phyloP scores from a whole-genome alignment of 2,113 vertebrate species.

The Trogon melanurus region DNA sequence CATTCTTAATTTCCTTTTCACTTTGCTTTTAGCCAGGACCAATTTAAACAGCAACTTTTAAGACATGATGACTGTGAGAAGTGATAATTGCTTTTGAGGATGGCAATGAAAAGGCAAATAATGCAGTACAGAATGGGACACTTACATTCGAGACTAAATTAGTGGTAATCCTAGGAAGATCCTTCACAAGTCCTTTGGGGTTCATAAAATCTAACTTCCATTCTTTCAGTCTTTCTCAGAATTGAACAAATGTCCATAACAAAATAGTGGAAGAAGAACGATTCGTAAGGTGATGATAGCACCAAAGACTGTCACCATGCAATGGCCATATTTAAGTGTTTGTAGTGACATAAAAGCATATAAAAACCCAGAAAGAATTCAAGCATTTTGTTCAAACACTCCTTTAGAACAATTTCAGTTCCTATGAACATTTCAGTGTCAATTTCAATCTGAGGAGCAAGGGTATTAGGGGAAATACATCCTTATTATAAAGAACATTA shows the following conservation, averaged over 20 bases:
- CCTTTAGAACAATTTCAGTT: neutral
- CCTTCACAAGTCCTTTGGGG: neutral
- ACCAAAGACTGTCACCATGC: neutral
- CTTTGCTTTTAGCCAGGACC: neutral
- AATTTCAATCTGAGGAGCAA: neutral
- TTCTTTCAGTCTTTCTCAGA: neutral
- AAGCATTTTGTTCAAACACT: neutral
- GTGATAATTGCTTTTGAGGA: conserved; percentile 11
- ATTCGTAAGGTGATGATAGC: neutral
- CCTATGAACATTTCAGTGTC: neutral
- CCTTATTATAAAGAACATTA: conserved; percentile 4
- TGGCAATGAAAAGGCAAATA: conserved; percentile 12
- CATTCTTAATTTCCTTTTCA: neutral
- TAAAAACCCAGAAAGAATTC: neutral
- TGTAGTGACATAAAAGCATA: neutral
- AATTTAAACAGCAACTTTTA: conserved; percentile 14
- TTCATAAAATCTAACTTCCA: neutral
- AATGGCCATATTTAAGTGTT: neutral
- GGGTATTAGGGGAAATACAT: neutral
- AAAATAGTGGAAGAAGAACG: neutral
- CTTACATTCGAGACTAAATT: neutral
- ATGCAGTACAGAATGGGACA: neutral
- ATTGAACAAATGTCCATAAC: neutral
- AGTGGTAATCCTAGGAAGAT: neutral
- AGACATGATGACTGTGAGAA: neutral